Conservation (phyloP, 2,113 vertebrate species). For the Scortum barcoo region DNA sequence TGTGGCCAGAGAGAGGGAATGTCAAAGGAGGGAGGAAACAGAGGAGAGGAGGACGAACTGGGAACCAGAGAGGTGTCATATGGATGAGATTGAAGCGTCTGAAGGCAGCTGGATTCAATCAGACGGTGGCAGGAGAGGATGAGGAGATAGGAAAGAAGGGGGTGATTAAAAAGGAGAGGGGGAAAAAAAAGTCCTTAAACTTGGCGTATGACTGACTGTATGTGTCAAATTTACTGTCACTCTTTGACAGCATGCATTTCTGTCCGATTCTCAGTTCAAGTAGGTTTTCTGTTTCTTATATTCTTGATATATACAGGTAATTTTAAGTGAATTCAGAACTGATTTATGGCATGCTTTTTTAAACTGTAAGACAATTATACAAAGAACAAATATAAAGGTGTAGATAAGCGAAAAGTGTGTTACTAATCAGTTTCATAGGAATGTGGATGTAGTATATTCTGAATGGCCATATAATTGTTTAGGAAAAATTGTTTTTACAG, state of each 20-base stretch:
- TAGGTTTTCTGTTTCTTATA: slow-evolving; percentile 9
- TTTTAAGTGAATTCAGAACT: background rate
- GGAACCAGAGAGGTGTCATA: slow-evolving; percentile 73
- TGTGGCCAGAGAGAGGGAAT: slow-evolving; percentile 37
- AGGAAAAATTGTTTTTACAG: background rate
- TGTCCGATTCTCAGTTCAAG: slow-evolving; percentile 1
- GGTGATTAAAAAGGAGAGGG: slow-evolving; percentile 69
- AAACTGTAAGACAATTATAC: background rate
- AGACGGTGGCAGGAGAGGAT: slow-evolving; percentile 65
- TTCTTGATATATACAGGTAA: background rate
- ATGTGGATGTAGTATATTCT: background rate
- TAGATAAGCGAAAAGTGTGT: background rate
- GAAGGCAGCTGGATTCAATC: slow-evolving; percentile 78
- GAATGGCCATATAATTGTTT: slow-evolving; percentile 5
- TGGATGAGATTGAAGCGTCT: slow-evolving; percentile 77
- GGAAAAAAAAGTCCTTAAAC: slow-evolving; percentile 63
- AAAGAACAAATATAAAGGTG: slow-evolving; percentile 3
- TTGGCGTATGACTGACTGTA: slow-evolving; percentile 50
- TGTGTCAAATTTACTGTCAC: slow-evolving; percentile 64
- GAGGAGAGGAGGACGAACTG: slow-evolving; percentile 47
- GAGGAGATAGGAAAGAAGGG: slow-evolving; percentile 52
- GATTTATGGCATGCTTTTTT: background rate
- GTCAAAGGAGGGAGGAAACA: slow-evolving; percentile 41
- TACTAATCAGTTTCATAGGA: background rate
- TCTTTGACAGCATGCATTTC: slow-evolving; percentile 37